phyloP scores from a whole-genome alignment of 2,797 vertebrate genomes.

The Halcyon chelicuti region DNA sequence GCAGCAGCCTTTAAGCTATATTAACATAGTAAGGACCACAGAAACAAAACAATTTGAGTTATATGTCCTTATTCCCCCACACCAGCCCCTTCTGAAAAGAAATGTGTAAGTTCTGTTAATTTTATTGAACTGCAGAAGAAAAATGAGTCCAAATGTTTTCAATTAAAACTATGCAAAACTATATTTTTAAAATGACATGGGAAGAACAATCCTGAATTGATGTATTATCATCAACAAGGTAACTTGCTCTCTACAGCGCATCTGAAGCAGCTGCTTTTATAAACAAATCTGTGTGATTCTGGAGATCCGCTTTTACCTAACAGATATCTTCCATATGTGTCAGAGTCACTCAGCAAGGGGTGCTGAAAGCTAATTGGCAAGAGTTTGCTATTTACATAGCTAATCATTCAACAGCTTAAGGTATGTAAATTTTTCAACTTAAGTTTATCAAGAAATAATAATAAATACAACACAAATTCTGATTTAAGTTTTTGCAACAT shows the following conservation, averaged over 20 bases:
- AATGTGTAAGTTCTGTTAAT: not conserved
- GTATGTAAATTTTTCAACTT: conserved; percentile 11
- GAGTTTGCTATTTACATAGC: conserved; percentile 3
- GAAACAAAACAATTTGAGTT: not conserved
- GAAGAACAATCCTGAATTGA: not conserved
- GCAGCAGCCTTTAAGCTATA: not conserved
- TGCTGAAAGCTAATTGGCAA: conserved; percentile 23
- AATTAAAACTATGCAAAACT: not conserved
- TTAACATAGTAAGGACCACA: not conserved
- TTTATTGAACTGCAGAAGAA: not conserved
- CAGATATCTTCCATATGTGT: not conserved
- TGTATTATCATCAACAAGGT: not conserved
- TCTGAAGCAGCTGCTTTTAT: conserved; percentile 11
- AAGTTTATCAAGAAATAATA: conserved; percentile 44
- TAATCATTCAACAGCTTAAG: conserved; percentile 13
- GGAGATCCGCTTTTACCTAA: not conserved
- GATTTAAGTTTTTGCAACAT: not conserved
- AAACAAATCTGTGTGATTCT: conserved; percentile 17
- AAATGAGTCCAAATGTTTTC: not conserved
- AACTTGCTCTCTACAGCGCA: not conserved
- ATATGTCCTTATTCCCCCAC: not conserved
- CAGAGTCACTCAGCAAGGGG: not conserved
- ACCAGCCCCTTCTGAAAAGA: not conserved
- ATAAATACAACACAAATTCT: not conserved
- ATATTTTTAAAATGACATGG: not conserved